Conservation (phyloP, 2,888 invertebrate species). For the Oeneis ivallda region DNA sequence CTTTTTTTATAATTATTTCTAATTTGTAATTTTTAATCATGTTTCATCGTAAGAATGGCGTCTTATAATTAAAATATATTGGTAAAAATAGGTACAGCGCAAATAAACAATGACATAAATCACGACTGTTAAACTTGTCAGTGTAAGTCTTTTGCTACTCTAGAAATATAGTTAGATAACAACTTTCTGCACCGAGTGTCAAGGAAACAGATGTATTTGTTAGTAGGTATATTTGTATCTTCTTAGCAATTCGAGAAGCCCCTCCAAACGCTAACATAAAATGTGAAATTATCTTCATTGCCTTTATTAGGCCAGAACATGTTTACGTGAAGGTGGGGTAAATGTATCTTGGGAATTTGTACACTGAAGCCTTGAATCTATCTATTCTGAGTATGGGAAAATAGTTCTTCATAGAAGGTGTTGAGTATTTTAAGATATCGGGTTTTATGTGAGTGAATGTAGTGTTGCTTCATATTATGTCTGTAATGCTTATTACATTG, state of each 20-base stretch:
- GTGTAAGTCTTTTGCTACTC: background rate
- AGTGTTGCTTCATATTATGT: no score
- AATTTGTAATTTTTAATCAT: no score
- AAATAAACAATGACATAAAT: no score
- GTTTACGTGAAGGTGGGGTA: background rate
- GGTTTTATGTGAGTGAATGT: no score
- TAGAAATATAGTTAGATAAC: background rate
- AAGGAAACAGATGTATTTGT: background rate
- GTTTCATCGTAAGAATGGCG: no score
- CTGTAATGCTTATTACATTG: no score
- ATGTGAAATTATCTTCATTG: conserved; percentile 2
- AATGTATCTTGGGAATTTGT: conserved; percentile 1
- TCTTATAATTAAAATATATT: no score
- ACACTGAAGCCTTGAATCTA: background rate
- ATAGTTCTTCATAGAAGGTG: no score
- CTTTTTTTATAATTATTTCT: no score
- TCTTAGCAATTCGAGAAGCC: background rate
- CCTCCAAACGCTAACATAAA: conserved; percentile 2
- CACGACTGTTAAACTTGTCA: background rate
- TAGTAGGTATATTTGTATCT: background rate
- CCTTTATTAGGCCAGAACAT: background rate
- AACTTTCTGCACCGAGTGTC: background rate
- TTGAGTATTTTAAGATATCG: no score
- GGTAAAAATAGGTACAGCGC: no score
- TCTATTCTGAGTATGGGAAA: background rate